Base-by-base conservation (phyloP, 1,140 invertebrate genomes). In the Drosophila equinoxialis region DNA sequence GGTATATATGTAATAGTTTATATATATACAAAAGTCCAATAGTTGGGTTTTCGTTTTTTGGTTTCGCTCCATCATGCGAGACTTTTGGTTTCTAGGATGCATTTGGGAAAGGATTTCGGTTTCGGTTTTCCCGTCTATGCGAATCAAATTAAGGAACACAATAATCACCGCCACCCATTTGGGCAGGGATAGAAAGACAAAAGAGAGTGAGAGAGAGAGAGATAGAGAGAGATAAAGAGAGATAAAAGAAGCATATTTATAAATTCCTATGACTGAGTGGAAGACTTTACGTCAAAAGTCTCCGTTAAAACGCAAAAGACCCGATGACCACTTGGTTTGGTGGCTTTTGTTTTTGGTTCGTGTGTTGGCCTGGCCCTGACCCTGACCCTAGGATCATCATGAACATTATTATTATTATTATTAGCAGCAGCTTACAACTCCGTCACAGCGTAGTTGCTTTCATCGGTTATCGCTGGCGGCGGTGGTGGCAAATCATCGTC, bases 361-460 rank as follows among this genome's bases (percentile, higher is more conserved):
- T 54, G n/a, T 48, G 65, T 26, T 68, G 11, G 42, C 23, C 26
- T 65, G 8, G 11, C 37, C 54, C 45, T 30, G 30, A 30, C 37
- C 54, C 45, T 30, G 30, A 30, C 30, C 45, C 35, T 8, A 48
- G 45, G 45, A 17, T 48, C 45, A 48, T 20, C 14, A 48, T 48
- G 17, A 48, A 48, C 45, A 48, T 35, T 55, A 35, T 51, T 23
- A 42, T 35, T 35, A 39, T 70, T 11, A 17, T 7, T 4, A 6
- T 26, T 17, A 5, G 5, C 26, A 20, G 45, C 74, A 65, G 45
- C 59, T 90, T 92, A 92, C 65, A 92, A 84, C 79, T 92, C 91
- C 23, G 91, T 92, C 5, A 92, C 91, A 57, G 91, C 91, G 77
- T 92, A 92, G 67, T 92, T 92, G 42, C 90, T 91, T 45, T 92